Percentiles rank a stretch among this genome's conserved stretches.
phyloP scores from a whole-genome alignment of 2,797 vertebrate genomes.

The Enteromius unitaeniatus region DNA sequence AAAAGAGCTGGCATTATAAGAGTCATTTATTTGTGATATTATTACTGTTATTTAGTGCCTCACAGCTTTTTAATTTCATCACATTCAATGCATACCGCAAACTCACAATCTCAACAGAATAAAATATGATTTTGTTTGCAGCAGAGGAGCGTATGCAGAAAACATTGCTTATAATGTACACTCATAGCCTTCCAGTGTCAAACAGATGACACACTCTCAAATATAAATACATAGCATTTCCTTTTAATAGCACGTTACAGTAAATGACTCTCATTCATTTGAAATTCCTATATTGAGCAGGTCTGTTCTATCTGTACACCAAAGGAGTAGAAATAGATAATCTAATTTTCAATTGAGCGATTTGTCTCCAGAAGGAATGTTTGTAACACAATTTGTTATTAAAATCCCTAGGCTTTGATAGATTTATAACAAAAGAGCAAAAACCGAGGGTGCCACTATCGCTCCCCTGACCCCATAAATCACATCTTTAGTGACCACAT shows the following conservation, averaged over 20 bases:
- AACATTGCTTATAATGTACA: neutral
- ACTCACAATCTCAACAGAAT: neutral
- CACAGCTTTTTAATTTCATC: neutral
- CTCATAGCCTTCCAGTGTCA: neutral
- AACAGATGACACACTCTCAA: slow-evolving; percentile 4
- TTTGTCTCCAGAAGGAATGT: slow-evolving; percentile 38
- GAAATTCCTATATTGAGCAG: slow-evolving; percentile 13
- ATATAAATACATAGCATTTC: neutral
- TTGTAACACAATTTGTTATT: slow-evolving; percentile 60
- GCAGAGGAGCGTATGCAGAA: neutral
- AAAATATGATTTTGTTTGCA: neutral
- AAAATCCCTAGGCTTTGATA: slow-evolving; percentile 56
- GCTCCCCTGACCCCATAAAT: slow-evolving; percentile 77
- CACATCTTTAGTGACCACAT: slow-evolving; percentile 77
- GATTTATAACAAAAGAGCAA: slow-evolving; percentile 74
- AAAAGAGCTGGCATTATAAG: neutral
- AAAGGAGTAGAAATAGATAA: slow-evolving; percentile 42
- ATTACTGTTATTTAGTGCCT: too few relatives aligned
- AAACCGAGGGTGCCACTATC: slow-evolving; percentile 64
- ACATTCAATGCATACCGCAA: neutral
- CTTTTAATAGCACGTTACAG: slow-evolving; percentile 11
- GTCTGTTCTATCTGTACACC: neutral
- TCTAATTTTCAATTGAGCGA: slow-evolving; percentile 39
- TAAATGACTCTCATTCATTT: neutral
- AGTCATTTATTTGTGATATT: neutral